Evolutionary conservation across 2,797 vertebrate genomes (phyloP).

Genomic region (Streptopelia turtur): DNA sequence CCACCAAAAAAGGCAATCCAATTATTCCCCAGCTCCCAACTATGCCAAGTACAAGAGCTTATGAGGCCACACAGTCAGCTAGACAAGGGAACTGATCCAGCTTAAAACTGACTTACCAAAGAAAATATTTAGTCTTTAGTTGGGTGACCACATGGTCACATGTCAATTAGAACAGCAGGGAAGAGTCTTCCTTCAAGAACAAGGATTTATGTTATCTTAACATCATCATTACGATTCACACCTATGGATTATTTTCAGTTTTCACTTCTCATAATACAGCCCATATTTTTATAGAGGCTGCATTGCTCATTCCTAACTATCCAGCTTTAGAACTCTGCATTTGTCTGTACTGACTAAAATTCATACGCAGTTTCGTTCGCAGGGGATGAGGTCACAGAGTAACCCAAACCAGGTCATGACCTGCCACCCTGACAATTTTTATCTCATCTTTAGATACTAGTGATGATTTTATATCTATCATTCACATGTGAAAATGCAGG

Average conservation of each 20-base stretch:
- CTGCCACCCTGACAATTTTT: neutral
- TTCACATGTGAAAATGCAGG: neutral
- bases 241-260: neutral
- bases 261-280: neutral
- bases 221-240: neutral
- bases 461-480: neutral
- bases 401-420: slow-evolving; percentile 6
- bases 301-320: neutral
- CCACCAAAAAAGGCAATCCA: slow-evolving; percentile 49
- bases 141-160: neutral
- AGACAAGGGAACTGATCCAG: slow-evolving; percentile 20
- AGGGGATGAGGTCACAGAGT: neutral
- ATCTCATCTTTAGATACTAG: neutral
- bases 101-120: neutral
- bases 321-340: neutral
- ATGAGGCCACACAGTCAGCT: slow-evolving; percentile 4
- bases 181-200: neutral
- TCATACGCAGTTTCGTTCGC: neutral
- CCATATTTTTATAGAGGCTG: neutral
- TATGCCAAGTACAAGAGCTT: slow-evolving; percentile 1
- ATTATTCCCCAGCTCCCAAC: slow-evolving; percentile 15
- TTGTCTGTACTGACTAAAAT: neutral
- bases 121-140: neutral
- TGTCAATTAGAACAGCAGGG: neutral
- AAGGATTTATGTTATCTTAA: neutral